Conservation (phyloP, 2,797 vertebrate species). For the Aythya fuligula region DNA sequence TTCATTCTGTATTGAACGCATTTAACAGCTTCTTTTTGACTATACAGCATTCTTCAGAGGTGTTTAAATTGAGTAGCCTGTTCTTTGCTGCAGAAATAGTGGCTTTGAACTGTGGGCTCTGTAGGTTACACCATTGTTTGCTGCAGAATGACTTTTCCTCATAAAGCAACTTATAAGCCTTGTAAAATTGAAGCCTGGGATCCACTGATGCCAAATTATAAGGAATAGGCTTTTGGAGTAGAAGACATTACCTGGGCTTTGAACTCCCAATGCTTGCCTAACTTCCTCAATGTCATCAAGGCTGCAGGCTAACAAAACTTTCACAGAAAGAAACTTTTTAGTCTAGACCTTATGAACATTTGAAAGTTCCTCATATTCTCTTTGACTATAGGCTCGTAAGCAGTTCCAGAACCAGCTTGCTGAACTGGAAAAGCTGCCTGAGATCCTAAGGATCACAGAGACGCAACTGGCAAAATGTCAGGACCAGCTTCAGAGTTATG, state of each 20-base stretch:
- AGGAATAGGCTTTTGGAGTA: neutral
- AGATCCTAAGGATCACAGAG: constrained; percentile 84
- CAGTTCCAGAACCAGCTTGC: constrained; percentile 84
- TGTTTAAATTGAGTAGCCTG: neutral
- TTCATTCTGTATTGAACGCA: neutral
- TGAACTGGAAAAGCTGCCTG: constrained; percentile 89
- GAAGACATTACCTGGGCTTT: neutral
- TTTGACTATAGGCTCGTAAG: constrained; percentile 70
- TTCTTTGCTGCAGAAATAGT: neutral
- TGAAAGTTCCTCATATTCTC: neutral
- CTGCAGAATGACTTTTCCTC: neutral
- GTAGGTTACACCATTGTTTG: neutral
- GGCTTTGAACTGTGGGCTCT: neutral
- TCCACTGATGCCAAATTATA: neutral
- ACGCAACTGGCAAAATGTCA: constrained; percentile 87
- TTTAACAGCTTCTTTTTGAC: neutral
- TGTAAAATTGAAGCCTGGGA: neutral
- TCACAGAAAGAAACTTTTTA: neutral
- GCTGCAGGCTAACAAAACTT: neutral
- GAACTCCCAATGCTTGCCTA: neutral
- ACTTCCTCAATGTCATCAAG: neutral
- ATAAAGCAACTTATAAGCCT: neutral
- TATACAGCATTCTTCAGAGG: neutral
- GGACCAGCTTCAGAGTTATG: constrained; percentile 82
- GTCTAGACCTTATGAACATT: neutral